phyloP scores from a whole-genome alignment of 2,888 invertebrate species.

The Drosophila kambysellisi region DNA sequence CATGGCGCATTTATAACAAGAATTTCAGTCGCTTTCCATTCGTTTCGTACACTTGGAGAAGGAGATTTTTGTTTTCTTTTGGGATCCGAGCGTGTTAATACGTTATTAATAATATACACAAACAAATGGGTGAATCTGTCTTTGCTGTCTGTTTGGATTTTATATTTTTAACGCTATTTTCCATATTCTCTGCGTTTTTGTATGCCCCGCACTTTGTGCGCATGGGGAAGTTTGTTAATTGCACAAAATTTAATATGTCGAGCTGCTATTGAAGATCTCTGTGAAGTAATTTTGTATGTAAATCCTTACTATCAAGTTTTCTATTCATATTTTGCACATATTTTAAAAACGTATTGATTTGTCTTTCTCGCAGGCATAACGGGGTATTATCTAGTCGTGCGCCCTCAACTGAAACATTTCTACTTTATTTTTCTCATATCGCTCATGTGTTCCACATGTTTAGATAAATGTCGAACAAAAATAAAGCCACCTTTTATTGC shows the following conservation, averaged over 20 bases:
- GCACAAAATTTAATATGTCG: background rate
- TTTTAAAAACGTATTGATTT: background rate
- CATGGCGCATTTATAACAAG: slow-evolving; percentile 62
- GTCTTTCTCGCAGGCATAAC: background rate
- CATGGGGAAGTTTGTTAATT: background rate
- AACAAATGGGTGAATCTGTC: slow-evolving; percentile 54
- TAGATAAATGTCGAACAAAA: slow-evolving; percentile 50
- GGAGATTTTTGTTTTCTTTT: slow-evolving; percentile 15
- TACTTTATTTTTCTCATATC: slow-evolving; percentile 1
- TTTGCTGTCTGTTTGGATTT: slow-evolving; percentile 36
- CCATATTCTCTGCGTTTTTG: slow-evolving; percentile 37
- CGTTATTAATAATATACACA: slow-evolving; percentile 71
- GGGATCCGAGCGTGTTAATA: slow-evolving; percentile 69
- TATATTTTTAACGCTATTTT: slow-evolving; percentile 39
- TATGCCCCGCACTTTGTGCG: slow-evolving; percentile 23
- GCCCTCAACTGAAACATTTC: background rate
- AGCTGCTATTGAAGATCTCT: background rate
- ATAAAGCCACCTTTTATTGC: slow-evolving; percentile 53
- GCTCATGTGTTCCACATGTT: slow-evolving; percentile 54
- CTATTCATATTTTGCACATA: background rate
- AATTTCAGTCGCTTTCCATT: slow-evolving; percentile 49
- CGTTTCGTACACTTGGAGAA: slow-evolving; percentile 35
- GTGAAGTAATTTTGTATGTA: background rate
- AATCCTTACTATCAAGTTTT: background rate
- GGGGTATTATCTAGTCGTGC: slow-evolving; percentile 1